A percentile compares a stretch with the other conserved stretches of the same genome.
These are phyloP conservation scores for Paracanthobrama guichenoti DNA, from an alignment of 2,113 vertebrate genomes.

Conservation along the genomic window DNA sequence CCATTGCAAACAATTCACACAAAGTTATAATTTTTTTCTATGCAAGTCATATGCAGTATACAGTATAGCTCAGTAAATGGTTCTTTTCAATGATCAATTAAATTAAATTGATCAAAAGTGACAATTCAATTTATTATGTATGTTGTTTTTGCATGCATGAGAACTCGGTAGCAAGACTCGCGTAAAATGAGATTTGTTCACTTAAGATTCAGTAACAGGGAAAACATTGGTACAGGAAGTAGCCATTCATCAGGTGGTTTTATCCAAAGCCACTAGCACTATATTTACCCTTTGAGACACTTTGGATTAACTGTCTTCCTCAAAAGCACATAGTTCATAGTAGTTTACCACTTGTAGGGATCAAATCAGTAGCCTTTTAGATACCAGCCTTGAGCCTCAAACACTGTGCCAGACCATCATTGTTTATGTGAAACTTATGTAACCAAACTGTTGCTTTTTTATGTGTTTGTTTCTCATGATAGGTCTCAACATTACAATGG, in stretches of 20 bases:
- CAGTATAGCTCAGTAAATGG: too few relatives aligned
- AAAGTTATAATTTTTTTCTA: too few relatives aligned
- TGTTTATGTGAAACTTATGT: neutral
- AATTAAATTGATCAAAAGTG: neutral
- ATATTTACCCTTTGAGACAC: neutral
- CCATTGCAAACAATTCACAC: neutral
- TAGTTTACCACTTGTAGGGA: neutral
- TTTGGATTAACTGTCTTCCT: neutral
- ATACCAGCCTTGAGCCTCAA: neutral
- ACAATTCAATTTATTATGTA: neutral
- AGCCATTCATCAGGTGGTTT: neutral
- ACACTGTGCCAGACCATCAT: neutral
- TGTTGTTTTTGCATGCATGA: too few relatives aligned
- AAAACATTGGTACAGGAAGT: too few relatives aligned
- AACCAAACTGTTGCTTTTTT: neutral
- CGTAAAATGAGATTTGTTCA: too few relatives aligned
- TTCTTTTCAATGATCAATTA: too few relatives aligned
- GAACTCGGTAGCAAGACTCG: too few relatives aligned
- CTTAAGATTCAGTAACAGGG: neutral
- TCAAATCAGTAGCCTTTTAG: neutral
- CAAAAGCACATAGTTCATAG: neutral
- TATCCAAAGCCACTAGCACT: neutral
- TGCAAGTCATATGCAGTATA: too few relatives aligned
- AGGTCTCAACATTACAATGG: slow-evolving; percentile 40
- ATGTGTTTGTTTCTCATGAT: neutral